phyloP scores from a whole-genome alignment of 2,888 invertebrate genomes.

The Nomada ferruginata region DNA sequence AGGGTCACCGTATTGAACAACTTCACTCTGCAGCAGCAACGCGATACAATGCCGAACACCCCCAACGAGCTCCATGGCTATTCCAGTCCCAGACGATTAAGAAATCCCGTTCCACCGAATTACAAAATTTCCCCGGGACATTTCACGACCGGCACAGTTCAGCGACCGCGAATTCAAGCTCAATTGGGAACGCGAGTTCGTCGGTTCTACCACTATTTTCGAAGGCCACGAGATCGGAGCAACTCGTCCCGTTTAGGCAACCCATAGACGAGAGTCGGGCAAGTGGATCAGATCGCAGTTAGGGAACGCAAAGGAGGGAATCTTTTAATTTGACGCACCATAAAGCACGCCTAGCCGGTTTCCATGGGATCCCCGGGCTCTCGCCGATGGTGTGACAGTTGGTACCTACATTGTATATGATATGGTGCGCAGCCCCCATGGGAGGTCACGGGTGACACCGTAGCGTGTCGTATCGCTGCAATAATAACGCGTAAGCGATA shows the following conservation, averaged over 20 bases:
- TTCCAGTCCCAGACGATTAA: neutral
- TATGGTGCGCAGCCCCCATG: conserved; percentile 78
- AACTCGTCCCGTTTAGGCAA: conserved; percentile 37
- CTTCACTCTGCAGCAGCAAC: neutral
- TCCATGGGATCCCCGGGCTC: conserved; percentile 70
- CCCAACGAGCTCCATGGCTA: neutral
- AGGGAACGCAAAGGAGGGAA: conserved; percentile 81
- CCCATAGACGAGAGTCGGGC: conserved; percentile 34
- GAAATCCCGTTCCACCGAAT: neutral
- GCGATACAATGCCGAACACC: neutral
- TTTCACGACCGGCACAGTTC: conserved; percentile 19
- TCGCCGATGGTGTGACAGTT: conserved; percentile 79
- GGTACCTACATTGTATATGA: conserved; percentile 81
- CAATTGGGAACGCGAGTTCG: conserved; percentile 8
- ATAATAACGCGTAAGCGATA: conserved; percentile 84
- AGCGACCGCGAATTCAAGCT: conserved; percentile 74
- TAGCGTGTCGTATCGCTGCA: conserved; percentile 83
- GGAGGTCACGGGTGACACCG: conserved; percentile 83
- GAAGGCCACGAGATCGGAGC: conserved; percentile 46
- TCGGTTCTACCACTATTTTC: conserved; percentile 33
- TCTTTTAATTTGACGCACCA: conserved; percentile 84
- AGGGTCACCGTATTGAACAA: too few species aligned
- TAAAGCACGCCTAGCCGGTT: conserved; percentile 82
- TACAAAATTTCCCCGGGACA: neutral
- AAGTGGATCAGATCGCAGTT: conserved; percentile 80